These are phyloP conservation scores for Champsocephalus esox DNA, from an alignment of 2,797 vertebrate species.

Conservation along the genomic window DNA sequence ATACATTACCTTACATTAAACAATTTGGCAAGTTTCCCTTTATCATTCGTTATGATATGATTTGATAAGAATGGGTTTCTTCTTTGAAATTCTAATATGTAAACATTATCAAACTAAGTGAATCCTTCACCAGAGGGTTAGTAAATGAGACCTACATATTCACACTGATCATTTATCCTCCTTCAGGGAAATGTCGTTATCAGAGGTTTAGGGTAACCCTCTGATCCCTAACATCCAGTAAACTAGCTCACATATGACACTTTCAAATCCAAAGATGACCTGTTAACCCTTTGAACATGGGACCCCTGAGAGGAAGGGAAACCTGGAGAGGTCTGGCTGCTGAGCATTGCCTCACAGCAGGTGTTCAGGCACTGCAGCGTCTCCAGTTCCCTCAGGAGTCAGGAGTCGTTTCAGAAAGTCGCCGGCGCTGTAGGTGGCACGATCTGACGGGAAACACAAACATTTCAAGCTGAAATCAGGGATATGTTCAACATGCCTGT, in stretches of 20 bases:
- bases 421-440: slow-evolving; percentile 5
- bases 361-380: slow-evolving; percentile 66
- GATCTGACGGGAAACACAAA: slow-evolving; percentile 39
- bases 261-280: slow-evolving; percentile 66
- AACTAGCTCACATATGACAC: slow-evolving; percentile 64
- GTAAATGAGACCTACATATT: slow-evolving; percentile 11
- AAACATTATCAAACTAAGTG: background rate
- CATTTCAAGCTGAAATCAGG: slow-evolving; percentile 9
- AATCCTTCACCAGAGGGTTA: slow-evolving; percentile 18
- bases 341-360: slow-evolving; percentile 75
- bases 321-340: slow-evolving; percentile 64
- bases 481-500: background rate
- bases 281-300: slow-evolving; percentile 59
- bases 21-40: background rate
- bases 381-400: slow-evolving; percentile 68
- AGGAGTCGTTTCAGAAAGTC: slow-evolving; percentile 38
- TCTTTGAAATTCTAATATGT: slow-evolving; percentile 4
- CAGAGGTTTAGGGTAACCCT: slow-evolving; percentile 41
- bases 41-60: background rate
- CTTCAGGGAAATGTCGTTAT: slow-evolving; percentile 63
- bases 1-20: background rate
- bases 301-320: slow-evolving; percentile 42
- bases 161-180: slow-evolving; percentile 34
- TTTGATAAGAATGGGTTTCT: background rate
- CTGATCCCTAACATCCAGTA: slow-evolving; percentile 61